A percentile compares a stretch with the other conserved stretches of the same genome.
Evolutionary conservation across 2,797 vertebrate species (phyloP).

Genomic region (Sebastes alutus): DNA sequence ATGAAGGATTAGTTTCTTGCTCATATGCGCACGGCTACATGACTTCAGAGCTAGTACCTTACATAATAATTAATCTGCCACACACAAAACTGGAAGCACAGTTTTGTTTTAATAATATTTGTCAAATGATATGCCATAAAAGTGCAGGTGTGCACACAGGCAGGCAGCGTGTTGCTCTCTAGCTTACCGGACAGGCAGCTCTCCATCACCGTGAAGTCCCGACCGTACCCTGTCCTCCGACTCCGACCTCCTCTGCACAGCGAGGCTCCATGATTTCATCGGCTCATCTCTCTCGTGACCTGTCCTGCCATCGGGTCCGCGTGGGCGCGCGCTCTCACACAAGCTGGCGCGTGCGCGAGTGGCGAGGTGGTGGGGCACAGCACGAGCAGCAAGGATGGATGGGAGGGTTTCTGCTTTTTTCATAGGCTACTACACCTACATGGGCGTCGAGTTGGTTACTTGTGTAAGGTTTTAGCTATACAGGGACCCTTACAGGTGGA

Average conservation of each 20-base stretch:
- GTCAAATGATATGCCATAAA: not conserved
- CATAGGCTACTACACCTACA: conserved; percentile 2
- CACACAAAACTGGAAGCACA: conserved; percentile 33
- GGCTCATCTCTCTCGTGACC: conserved; percentile 65
- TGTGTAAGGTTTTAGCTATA: not conserved
- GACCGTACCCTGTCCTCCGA: conserved; percentile 34
- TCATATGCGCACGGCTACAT: conserved; percentile 69
- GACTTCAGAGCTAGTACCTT: conserved; percentile 69
- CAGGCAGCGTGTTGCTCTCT: not conserved
- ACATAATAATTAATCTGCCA: conserved; percentile 80
- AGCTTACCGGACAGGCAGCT: conserved; percentile 52
- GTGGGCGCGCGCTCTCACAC: conserved; percentile 59
- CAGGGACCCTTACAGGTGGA: too few relatives aligned
- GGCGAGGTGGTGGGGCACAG: conserved; percentile 19
- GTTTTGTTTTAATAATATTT: conserved; percentile 33
- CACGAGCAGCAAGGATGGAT: not conserved
- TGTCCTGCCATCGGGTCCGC: conserved; percentile 69
- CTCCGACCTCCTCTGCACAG: too few relatives aligned
- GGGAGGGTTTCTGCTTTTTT: not conserved
- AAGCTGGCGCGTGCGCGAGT: conserved; percentile 59
- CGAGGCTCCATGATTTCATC: conserved; percentile 67
- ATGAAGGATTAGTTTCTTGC: conserved; percentile 75
- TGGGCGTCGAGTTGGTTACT: not conserved
- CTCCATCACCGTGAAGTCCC: conserved; percentile 64
- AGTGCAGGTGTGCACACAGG: conserved; percentile 33